Evolutionary conservation across 2,797 vertebrate genomes (phyloP).

Genomic region (Myripristis murdjan): DNA sequence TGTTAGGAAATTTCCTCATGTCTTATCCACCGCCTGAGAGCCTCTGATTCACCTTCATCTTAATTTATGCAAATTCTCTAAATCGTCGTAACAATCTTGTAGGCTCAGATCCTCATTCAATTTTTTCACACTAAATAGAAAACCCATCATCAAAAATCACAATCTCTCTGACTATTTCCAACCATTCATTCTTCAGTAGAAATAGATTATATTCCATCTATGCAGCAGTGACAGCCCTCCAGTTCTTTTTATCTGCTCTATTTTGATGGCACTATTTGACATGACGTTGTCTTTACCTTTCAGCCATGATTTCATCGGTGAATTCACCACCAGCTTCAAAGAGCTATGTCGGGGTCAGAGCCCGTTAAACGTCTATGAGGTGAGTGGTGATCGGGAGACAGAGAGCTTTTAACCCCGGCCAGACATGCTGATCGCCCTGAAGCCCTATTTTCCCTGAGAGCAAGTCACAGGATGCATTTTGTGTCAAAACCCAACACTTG

Average conservation of each 20-base stretch:
- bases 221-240: background rate
- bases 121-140: background rate
- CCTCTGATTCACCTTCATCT: background rate
- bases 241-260: background rate
- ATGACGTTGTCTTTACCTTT: slow-evolving; percentile 44
- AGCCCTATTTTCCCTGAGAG: background rate
- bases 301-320: slow-evolving; percentile 97
- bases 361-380: slow-evolving; percentile 92
- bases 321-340: slow-evolving; percentile 95
- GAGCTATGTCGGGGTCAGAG: slow-evolving; percentile 92
- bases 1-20: background rate
- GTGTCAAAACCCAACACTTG: too few relatives aligned
- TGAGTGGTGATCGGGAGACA: slow-evolving; percentile 64
- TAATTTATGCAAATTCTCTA: slow-evolving; percentile 11
- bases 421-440: background rate
- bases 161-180: background rate
- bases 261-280: slow-evolving; percentile 15
- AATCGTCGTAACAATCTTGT: background rate
- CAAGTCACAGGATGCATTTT: too few relatives aligned
- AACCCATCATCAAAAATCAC: background rate
- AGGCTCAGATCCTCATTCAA: background rate
- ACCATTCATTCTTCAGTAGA: slow-evolving; percentile 1
- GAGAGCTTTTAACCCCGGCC: background rate
- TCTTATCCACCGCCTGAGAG: background rate
- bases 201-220: background rate